phyloP scores from a whole-genome alignment of 2,888 invertebrate species.

The Osedax frankpressi region DNA sequence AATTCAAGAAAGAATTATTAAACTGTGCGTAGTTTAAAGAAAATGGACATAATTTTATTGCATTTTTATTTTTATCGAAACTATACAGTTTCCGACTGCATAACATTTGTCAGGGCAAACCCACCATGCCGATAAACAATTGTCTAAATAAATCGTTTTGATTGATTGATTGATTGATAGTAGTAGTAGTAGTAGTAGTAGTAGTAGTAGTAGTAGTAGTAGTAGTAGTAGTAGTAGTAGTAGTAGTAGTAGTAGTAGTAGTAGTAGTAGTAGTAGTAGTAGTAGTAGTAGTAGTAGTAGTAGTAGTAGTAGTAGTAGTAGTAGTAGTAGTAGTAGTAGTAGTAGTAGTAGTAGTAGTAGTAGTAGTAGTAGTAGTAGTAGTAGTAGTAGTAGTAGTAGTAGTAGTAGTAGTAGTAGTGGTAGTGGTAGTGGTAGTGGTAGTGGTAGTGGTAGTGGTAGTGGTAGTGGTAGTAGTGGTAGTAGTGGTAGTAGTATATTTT shows the following conservation, averaged over 20 bases:
- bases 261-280: conserved; percentile 9
- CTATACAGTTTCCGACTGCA: no score
- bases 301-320: conserved; percentile 1
- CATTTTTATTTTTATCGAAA: no score
- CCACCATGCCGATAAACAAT: no score
- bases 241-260: conserved; percentile 7
- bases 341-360: conserved; percentile 12
- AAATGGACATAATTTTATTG: no score
- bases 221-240: conserved; percentile 12
- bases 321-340: conserved; percentile 10
- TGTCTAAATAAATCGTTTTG: no score
- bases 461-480: conserved; percentile 9
- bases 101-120: no score
- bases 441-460: conserved; percentile 10
- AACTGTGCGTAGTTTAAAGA: no score
- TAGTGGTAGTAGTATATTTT: not conserved
- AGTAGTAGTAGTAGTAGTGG: conserved; percentile 10
- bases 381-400: conserved; percentile 12
- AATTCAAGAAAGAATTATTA: no score
- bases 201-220: conserved; percentile 10
- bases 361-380: conserved; percentile 12
- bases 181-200: conserved; percentile 7
- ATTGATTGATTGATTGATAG: not conserved
- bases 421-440: conserved; percentile 10
- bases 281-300: conserved; percentile 12